Base-by-base conservation (phyloP, 2,888 invertebrate species). In the Cecidostiba fungosa region DNA sequence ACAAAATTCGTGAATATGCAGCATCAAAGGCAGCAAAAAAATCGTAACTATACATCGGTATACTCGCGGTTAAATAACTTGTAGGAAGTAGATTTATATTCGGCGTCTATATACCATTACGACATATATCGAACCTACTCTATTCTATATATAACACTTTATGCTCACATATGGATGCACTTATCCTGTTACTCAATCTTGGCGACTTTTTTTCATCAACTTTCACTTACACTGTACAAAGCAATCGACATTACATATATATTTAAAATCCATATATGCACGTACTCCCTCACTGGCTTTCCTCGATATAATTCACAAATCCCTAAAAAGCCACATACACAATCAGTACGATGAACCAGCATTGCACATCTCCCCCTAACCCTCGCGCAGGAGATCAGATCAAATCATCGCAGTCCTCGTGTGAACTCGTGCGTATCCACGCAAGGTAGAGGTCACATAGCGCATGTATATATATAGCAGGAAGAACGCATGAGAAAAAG, bases 391-490 rank as follows among this genome's bases (percentile, higher is more conserved):
- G 59, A 16, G 23, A 12, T 12, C 29, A 66, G 26, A 66, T 66
- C 26, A 2, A 59, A 59, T 59, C 16, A 29, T 66, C 66, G 54
- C 54, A 29, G 29, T 59, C 26, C 66, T 23, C 73, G 73, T 73
- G 47, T 23, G 73, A 47, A 73, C 43, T 59, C 73, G 47, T 43
- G 72, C 43, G 43, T 23, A n/a, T n/a, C 10, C 72, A 32, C 8
- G 69, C 59, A 66, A 66, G 66, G 66, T 66, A 12, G 66, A 66
- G 66, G 66, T 66, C 66, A 29, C 66, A 66, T 26, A 29, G 26
- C 29, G 29, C 66, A 6, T 3, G 43, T 43, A 12, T 43, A 12
- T 43, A 19, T 59, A 23, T 2, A 66, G n/a, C 26, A 66, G 66
- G 26, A 29, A 66, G 66, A 66, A 23, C 62, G 26, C 62, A 10